Percentiles rank a stretch among this genome's conserved stretches.
These are phyloP conservation scores for Hippopotamus amphibius DNA, from an alignment of 2,113 vertebrate genomes.

Conservation along the genomic window DNA sequence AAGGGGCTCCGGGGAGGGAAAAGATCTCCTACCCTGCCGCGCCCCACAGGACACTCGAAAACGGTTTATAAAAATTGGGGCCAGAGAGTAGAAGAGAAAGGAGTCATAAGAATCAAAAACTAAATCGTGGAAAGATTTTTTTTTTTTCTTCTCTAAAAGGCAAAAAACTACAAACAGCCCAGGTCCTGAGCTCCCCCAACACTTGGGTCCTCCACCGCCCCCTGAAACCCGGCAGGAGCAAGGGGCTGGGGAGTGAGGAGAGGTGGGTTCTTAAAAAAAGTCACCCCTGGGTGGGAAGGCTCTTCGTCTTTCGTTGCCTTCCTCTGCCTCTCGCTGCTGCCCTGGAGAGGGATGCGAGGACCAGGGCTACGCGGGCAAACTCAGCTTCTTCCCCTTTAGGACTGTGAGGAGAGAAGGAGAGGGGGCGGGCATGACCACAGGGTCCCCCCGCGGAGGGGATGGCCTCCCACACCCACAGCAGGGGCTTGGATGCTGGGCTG, in stretches of 20 bases:
- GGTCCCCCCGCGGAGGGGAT: background rate
- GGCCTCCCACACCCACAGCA: background rate
- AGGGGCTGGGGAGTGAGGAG: background rate
- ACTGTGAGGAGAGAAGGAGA: constrained; percentile 76
- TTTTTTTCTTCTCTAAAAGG: constrained; percentile 78
- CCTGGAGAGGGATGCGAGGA: background rate
- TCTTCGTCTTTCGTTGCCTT: background rate
- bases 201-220: constrained; percentile 46
- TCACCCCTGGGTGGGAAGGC: constrained; percentile 54
- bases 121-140: constrained; percentile 78
- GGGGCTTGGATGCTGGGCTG: background rate
- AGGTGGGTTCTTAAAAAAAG: constrained; percentile 64
- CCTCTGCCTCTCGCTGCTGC: background rate
- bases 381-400: constrained; percentile 88
- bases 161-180: constrained; percentile 81
- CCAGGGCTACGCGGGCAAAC: constrained; percentile 83
- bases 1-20: background rate
- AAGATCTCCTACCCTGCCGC: background rate
- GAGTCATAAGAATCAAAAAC: constrained; percentile 76
- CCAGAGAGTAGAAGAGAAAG: constrained; percentile 59
- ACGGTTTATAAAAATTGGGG: constrained; percentile 77
- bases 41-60: background rate
- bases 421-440: background rate
- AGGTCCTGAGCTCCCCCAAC: constrained; percentile 74
- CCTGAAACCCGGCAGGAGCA: constrained; percentile 43